phyloP scores from a whole-genome alignment of 2,113 vertebrate genomes.

The Madoqua kirkii region DNA sequence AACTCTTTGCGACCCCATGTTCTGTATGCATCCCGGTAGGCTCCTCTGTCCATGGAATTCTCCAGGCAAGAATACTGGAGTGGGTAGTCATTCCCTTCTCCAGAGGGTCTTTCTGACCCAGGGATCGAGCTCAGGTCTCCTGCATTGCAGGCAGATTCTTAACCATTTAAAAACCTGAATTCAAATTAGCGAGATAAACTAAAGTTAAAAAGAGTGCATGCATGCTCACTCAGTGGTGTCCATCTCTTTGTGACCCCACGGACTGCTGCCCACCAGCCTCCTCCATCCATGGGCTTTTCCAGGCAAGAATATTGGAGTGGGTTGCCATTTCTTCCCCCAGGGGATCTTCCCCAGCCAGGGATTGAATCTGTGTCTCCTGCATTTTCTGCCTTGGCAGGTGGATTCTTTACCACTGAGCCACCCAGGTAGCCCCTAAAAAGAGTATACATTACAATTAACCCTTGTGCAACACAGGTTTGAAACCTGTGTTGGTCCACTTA shows the following conservation, averaged over 20 bases:
- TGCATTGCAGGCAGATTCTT: background rate
- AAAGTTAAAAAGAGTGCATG: background rate
- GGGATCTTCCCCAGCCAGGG: background rate
- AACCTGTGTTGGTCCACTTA: too few relatives aligned
- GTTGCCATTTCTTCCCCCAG: background rate
- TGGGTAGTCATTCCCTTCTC: background rate
- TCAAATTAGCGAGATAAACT: background rate
- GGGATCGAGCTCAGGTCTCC: background rate
- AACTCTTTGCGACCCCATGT: background rate
- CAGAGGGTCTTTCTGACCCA: background rate
- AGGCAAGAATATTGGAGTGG: background rate
- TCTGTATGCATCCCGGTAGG: background rate
- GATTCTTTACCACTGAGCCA: background rate
- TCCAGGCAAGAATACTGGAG: background rate
- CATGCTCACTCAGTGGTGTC: background rate
- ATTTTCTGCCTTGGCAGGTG: background rate
- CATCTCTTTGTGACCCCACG: background rate
- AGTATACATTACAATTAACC: background rate
- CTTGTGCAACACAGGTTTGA: background rate
- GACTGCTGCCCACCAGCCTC: background rate
- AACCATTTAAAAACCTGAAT: background rate
- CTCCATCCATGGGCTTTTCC: background rate
- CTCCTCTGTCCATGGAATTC: background rate
- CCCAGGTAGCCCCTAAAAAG: background rate
- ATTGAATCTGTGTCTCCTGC: background rate